Percentiles rank a stretch among this genome's conserved stretches.
Evolutionary conservation across 2,797 vertebrate genomes (phyloP).

Genomic region (Amblyopsis hoosieri): DNA sequence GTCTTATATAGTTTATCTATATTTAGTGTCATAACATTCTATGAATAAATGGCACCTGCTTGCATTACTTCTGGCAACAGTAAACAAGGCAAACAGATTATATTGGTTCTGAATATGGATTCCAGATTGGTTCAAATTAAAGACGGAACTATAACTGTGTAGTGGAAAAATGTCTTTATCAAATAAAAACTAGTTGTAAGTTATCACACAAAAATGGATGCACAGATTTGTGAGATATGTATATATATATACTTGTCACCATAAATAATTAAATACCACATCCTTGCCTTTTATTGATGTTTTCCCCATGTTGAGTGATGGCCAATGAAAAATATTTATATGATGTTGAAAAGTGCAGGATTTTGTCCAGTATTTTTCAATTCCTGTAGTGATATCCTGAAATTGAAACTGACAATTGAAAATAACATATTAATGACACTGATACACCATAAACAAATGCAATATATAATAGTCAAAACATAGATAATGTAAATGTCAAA

Average conservation of each 20-base stretch:
- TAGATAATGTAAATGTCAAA: neutral
- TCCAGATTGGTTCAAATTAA: no score
- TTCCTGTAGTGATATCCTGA: conserved; percentile 25
- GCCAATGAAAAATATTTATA: conserved; percentile 57
- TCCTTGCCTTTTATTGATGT: conserved; percentile 84
- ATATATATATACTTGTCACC: neutral
- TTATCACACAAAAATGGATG: no score
- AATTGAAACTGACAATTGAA: conserved; percentile 23
- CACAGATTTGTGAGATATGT: no score
- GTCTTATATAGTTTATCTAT: neutral
- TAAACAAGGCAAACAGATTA: no score
- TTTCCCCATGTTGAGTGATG: conserved; percentile 82
- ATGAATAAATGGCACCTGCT: no score
- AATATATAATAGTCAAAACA: conserved; percentile 2
- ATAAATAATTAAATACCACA: neutral
- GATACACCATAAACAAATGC: neutral
- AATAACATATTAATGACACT: no score
- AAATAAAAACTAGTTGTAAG: no score
- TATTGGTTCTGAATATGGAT: no score
- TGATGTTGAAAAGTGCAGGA: conserved; percentile 31
- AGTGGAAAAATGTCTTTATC: no score
- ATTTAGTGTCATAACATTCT: no score
- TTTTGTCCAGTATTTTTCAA: conserved; percentile 18
- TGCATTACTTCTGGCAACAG: no score
- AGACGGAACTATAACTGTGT: no score